These are phyloP conservation scores for Omphaloscelis lunosa DNA, from an alignment of 2,888 invertebrate genomes.

Conservation along the genomic window DNA sequence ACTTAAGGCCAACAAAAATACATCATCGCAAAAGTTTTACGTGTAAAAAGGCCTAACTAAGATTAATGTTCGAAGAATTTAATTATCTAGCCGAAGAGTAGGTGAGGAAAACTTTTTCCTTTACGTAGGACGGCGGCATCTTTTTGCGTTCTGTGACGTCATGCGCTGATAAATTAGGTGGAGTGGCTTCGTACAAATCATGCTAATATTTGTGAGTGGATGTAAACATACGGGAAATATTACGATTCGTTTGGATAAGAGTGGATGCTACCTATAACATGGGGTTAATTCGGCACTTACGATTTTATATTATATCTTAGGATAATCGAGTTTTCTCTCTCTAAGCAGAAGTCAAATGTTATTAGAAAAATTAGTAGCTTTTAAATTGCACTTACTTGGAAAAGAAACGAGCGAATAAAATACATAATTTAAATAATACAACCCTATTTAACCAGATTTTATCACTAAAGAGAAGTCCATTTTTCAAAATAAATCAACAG, in stretches of 20 bases:
- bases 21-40: constrained; percentile 65
- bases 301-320: constrained; percentile 1
- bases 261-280: constrained; percentile 8
- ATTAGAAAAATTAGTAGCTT: neutral
- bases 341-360: neutral
- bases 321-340: neutral
- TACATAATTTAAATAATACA: neutral
- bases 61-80: constrained; percentile 71
- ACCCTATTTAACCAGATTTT: neutral
- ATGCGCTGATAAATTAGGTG: constrained; percentile 66
- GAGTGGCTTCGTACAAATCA: constrained; percentile 59
- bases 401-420: neutral
- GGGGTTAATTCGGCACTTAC: neutral
- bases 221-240: constrained; percentile 50
- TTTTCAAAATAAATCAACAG: constrained; percentile 1
- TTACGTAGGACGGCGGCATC: constrained; percentile 54
- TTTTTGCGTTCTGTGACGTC: constrained; percentile 64
- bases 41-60: constrained; percentile 68
- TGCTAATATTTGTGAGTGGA: constrained; percentile 59
- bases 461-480: neutral
- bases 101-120: constrained; percentile 66
- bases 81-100: constrained; percentile 68
- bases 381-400: neutral
- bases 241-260: constrained; percentile 34
- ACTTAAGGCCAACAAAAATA: constrained; percentile 59